Evolutionary conservation across 1,140 invertebrate species (phyloP).

Genomic region (Drosophila tani): DNA sequence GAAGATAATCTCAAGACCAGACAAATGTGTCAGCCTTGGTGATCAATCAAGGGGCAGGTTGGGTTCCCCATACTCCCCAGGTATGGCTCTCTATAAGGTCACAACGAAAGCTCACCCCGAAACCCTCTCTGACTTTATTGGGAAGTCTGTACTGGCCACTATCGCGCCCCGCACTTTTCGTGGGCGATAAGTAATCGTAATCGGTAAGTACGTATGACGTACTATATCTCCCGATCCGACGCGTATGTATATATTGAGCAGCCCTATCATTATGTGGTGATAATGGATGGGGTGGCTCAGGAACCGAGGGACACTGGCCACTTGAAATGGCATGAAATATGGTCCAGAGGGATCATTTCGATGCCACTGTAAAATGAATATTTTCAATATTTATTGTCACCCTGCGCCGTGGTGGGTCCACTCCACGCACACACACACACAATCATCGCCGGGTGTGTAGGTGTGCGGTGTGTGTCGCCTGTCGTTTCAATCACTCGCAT

Average conservation of each 20-base stretch:
- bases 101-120: neutral
- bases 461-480: conserved; percentile 66
- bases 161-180: conserved; percentile 14
- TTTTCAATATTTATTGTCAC: conserved; percentile 69
- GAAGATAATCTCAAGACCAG: neutral
- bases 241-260: neutral
- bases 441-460: conserved; percentile 25
- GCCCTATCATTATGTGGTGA: conserved; percentile 41
- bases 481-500: conserved; percentile 45
- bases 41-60: neutral
- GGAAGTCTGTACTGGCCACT: neutral
- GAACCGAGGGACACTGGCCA: conserved; percentile 21
- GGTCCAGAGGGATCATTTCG: conserved; percentile 45
- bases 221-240: conserved; percentile 11
- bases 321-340: conserved; percentile 47
- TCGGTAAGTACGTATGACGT: conserved; percentile 15
- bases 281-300: conserved; percentile 24
- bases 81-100: neutral
- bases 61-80: neutral
- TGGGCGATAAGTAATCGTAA: conserved; percentile 11
- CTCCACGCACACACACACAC: conserved; percentile 4
- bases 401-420: conserved; percentile 64
- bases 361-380: conserved; percentile 76
- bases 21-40: neutral
- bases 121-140: neutral